Base-by-base conservation (phyloP, 2,113 vertebrate genomes). In the Coracopsis vasa region DNA sequence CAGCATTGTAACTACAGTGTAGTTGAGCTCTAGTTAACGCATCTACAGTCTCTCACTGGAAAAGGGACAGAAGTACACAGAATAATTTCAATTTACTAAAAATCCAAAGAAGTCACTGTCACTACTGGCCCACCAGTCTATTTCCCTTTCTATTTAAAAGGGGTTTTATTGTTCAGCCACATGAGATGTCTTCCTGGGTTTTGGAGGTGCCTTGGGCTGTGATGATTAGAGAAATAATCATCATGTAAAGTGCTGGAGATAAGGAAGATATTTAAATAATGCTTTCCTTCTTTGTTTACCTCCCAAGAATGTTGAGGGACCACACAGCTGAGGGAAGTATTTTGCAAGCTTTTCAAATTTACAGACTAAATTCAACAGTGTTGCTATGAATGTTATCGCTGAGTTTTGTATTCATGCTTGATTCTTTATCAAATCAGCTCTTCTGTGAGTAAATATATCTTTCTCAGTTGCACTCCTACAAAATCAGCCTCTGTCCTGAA, bases 361-460 rank as follows among this genome's bases (percentile, higher is more conserved):
- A 78, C 80, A 74, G 50, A 92, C 72, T 74, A 94, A 92, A 93
- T 96, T 90, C 67, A 88, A 58, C 48, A 67, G 7, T 6, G 5
- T 74, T 88, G 44, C 21, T 15, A 6, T 81, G 69, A 94, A 89
- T 90, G 39, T 75, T 92, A 88, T 94, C 53, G 0, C 77, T n/a
- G 62, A 73, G 51, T 50, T 93, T 80, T 92, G 11, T 71, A 86
- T 65, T 90, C 47, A 45, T 41, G 18, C 61, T 72, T 90, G 86
- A 72, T 94, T 92, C 88, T 78, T 95, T 81, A 75, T 85, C 61
- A 87, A 92, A 96, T 86, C 93, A 94, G 33, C 65, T 86, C 60
- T 81, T 92, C 85, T 86, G 11, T 33, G 28, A 81, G 48, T 82
- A 91, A 92, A 92, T 56, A 75, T 67, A 78, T 85, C 86, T 93